A percentile compares a stretch with the other conserved stretches of the same genome.
Evolutionary conservation across 2,888 invertebrate genomes (phyloP).

Genomic region (Pteria penguin): DNA sequence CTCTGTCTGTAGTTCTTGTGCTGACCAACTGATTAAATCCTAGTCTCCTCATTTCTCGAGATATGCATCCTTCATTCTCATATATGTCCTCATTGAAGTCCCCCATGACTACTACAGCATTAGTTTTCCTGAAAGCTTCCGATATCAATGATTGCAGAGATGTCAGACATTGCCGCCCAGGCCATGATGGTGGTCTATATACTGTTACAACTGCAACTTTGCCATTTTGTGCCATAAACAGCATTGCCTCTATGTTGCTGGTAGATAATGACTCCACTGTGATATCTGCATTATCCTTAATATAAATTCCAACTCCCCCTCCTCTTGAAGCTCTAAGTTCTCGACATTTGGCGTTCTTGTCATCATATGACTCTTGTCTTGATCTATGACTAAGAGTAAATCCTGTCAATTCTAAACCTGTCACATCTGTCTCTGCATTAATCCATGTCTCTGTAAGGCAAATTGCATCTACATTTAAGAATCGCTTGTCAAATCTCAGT

Average conservation of each 20-base stretch:
- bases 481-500: neutral
- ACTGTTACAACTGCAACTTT: too few species aligned
- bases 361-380: neutral
- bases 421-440: too few species aligned
- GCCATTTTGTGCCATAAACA: neutral
- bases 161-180: too few species aligned
- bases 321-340: neutral
- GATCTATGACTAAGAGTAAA: neutral
- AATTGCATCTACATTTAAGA: neutral
- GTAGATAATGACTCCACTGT: neutral
- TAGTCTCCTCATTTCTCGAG: too few species aligned
- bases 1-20: too few species aligned
- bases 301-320: neutral
- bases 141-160: too few species aligned
- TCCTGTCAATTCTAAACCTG: neutral
- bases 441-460: conserved; percentile 11
- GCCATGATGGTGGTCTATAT: too few species aligned
- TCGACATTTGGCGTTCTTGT: neutral
- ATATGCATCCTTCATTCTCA: too few species aligned
- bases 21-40: too few species aligned
- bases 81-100: too few species aligned
- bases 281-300: neutral
- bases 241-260: neutral
- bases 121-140: too few species aligned
- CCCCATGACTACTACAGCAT: too few species aligned